Conservation (phyloP, 2,113 vertebrate genomes). For the Crotalus helleri region DNA sequence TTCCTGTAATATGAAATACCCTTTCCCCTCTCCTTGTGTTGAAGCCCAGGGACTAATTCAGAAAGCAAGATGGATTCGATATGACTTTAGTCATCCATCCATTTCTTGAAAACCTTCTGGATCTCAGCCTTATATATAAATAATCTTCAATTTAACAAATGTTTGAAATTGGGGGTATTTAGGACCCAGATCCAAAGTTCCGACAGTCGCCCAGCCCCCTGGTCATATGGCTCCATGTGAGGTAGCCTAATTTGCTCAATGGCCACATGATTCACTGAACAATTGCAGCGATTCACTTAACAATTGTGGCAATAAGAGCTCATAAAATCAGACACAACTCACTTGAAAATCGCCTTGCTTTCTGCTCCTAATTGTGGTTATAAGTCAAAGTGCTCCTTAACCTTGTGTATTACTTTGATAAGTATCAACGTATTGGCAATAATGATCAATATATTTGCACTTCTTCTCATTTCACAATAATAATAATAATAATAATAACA, state of each 20-base stretch:
- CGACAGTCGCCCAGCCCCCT: background rate
- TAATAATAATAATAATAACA: too few species aligned
- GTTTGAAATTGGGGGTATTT: background rate
- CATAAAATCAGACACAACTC: background rate
- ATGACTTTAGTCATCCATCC: background rate
- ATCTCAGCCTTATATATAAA: background rate
- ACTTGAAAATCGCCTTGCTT: background rate
- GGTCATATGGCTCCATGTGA: background rate
- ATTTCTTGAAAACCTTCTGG: background rate
- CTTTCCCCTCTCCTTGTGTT: background rate
- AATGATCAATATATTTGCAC: background rate
- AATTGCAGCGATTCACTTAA: background rate
- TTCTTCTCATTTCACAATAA: background rate
- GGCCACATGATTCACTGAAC: background rate
- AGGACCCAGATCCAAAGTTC: background rate
- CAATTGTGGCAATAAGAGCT: background rate
- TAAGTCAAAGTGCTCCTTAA: background rate
- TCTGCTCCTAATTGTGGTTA: background rate
- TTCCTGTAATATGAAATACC: background rate
- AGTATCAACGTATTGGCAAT: background rate
- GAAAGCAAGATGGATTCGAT: background rate
- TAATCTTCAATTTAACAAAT: background rate
- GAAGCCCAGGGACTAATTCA: background rate
- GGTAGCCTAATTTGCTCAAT: background rate
- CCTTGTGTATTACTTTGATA: background rate